Evolutionary conservation across 2,888 invertebrate genomes (phyloP).

Genomic region (Meteorus cinctellus): DNA sequence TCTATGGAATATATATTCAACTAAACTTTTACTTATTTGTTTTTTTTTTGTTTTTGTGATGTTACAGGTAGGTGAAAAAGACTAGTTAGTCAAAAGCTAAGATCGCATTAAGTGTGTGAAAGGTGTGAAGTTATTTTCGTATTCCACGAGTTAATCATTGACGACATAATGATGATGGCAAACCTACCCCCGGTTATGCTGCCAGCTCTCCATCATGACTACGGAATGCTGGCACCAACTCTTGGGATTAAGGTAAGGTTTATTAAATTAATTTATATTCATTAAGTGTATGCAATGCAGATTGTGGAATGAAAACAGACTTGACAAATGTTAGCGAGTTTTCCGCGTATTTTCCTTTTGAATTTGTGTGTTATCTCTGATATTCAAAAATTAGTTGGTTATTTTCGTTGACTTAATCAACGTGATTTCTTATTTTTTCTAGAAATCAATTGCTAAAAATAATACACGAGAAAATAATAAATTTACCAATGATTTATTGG

Average conservation of each 20-base stretch:
- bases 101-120: slow-evolving; percentile 55
- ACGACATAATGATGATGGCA: slow-evolving; percentile 72
- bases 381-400: no score
- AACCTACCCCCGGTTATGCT: slow-evolving; percentile 73
- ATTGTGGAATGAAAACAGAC: slow-evolving; percentile 30
- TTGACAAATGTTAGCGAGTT: no score
- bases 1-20: neutral
- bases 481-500: no score
- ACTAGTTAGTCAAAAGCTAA: neutral
- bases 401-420: no score
- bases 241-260: slow-evolving; percentile 71
- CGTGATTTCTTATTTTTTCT: no score
- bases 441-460: no score
- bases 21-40: neutral
- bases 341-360: no score
- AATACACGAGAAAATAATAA: no score
- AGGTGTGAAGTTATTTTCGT: slow-evolving; percentile 9
- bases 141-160: slow-evolving; percentile 25
- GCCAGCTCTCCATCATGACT: slow-evolving; percentile 69
- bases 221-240: slow-evolving; percentile 71
- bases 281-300: neutral
- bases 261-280: slow-evolving; percentile 7
- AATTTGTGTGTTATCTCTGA: no score
- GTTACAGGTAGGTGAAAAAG: slow-evolving; percentile 70
- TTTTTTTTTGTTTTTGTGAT: slow-evolving; percentile 51